Percentiles rank a stretch among this genome's conserved stretches.
phyloP scores from a whole-genome alignment of 2,888 invertebrate genomes.

The Drosophila ustulata region DNA sequence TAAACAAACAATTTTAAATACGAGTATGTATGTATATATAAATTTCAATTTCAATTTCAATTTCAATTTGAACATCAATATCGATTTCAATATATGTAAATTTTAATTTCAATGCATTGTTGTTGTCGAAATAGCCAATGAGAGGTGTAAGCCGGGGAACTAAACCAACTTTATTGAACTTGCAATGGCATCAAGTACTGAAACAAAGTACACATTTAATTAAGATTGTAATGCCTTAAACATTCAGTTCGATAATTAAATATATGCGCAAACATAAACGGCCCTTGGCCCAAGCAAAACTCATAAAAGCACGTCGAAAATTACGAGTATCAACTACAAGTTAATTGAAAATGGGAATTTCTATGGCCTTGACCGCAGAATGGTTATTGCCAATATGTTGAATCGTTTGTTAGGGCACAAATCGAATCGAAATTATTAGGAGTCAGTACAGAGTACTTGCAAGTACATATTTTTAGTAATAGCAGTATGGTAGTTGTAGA shows the following conservation, averaged over 20 bases:
- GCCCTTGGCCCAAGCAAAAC: conserved; percentile 35
- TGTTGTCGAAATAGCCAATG: conserved; percentile 59
- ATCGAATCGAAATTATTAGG: conserved; percentile 15
- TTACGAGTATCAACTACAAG: conserved; percentile 30
- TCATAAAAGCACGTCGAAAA: conserved; percentile 43
- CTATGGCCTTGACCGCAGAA: conserved; percentile 18
- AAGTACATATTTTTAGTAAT: background rate
- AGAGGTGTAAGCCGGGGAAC: conserved; percentile 27
- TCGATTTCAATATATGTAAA: conserved; percentile 5
- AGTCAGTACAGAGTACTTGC: conserved; percentile 2
- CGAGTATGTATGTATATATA: conserved; percentile 6
- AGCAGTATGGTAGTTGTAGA: background rate
- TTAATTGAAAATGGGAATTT: conserved; percentile 33
- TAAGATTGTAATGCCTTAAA: conserved; percentile 23
- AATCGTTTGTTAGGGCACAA: conserved; percentile 13
- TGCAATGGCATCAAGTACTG: conserved; percentile 23
- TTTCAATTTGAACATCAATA: conserved; percentile 13
- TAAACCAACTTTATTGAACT: conserved; percentile 33
- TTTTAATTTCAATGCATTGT: conserved; percentile 46
- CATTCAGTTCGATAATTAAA: conserved; percentile 30
- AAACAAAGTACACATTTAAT: conserved; percentile 37
- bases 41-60: conserved; percentile 14
- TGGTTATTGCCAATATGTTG: conserved; percentile 28
- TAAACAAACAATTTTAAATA: conserved; percentile 43
- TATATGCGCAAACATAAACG: conserved; percentile 38